Percentiles rank a stretch among this genome's conserved stretches.
These are phyloP conservation scores for Cyclopterus lumpus DNA, from an alignment of 2,797 vertebrate species.

Conservation along the genomic window DNA sequence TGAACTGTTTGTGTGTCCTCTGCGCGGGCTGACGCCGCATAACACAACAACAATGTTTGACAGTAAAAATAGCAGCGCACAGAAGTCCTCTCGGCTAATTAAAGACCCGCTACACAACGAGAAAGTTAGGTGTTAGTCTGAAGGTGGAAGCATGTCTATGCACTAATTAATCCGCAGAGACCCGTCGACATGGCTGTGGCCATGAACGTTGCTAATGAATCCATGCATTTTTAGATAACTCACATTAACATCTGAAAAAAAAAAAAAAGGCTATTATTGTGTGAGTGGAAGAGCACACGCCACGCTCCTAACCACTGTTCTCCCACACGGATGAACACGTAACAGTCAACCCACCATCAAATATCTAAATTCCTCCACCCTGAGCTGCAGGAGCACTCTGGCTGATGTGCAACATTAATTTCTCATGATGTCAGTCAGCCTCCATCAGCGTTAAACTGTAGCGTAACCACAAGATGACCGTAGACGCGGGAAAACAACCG, in stretches of 20 bases:
- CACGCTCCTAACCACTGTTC: not conserved
- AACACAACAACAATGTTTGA: constrained; percentile 50
- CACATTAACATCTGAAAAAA: not conserved
- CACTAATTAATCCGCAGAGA: constrained; percentile 72
- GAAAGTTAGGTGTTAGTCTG: constrained; percentile 63
- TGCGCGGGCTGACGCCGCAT: constrained; percentile 36
- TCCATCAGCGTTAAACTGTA: constrained; percentile 80
- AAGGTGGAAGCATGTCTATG: constrained; percentile 53
- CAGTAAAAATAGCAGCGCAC: constrained; percentile 63
- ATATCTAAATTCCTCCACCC: constrained; percentile 56
- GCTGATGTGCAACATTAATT: constrained; percentile 80
- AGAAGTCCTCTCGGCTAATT: constrained; percentile 65
- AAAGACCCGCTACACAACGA: constrained; percentile 55
- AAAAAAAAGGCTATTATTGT: not conserved
- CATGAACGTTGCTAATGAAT: constrained; percentile 39
- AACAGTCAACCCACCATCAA: constrained; percentile 38
- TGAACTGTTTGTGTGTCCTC: constrained; percentile 37
- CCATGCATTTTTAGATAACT: constrained; percentile 24
- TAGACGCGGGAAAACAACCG: constrained; percentile 64
- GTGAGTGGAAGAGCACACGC: not conserved
- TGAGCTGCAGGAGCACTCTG: constrained; percentile 55
- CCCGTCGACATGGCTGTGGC: constrained; percentile 44
- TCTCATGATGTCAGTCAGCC: constrained; percentile 83
- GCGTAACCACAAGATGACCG: constrained; percentile 54
- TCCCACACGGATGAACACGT: not conserved